Evolutionary conservation across 2,797 vertebrate species (phyloP).

Genomic region (Urosaurus nigricauda): DNA sequence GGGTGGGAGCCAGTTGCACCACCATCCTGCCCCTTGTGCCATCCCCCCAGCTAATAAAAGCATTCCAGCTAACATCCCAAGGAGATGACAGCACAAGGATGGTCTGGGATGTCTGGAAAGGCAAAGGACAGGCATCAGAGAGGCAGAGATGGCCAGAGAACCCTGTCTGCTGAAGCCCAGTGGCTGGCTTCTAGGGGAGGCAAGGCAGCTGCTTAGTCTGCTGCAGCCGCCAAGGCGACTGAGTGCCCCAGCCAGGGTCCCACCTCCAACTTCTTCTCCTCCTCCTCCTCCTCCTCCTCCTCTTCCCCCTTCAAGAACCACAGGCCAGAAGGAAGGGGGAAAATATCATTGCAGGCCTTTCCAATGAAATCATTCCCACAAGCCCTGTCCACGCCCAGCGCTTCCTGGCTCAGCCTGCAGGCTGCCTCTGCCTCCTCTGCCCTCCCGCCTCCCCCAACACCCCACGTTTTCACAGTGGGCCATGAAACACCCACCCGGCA

Average conservation of each 20-base stretch:
- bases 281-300: slow-evolving; percentile 74
- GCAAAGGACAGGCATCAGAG: slow-evolving; percentile 24
- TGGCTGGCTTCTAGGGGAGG: background rate
- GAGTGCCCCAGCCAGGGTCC: slow-evolving; percentile 73
- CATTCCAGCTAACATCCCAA: background rate
- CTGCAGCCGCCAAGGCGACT: slow-evolving; percentile 70
- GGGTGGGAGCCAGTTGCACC: background rate
- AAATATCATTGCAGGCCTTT: slow-evolving; percentile 86
- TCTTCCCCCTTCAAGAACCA: slow-evolving; percentile 87
- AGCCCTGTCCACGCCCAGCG: slow-evolving; percentile 88
- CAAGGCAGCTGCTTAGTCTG: slow-evolving; percentile 32
- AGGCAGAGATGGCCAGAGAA: background rate
- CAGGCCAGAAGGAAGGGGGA: slow-evolving; percentile 81
- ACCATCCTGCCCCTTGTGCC: background rate
- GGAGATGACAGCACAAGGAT: too few relatives aligned
- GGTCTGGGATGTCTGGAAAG: background rate
- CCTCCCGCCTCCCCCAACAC: slow-evolving; percentile 7
- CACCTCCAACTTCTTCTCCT: slow-evolving; percentile 81
- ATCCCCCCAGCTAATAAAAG: background rate
- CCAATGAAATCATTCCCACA: slow-evolving; percentile 98
- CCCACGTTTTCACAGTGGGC: slow-evolving; percentile 70
- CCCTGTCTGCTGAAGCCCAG: slow-evolving; percentile 25
- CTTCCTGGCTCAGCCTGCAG: slow-evolving; percentile 84
- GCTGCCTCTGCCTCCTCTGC: slow-evolving; percentile 41
- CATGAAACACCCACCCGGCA: slow-evolving; percentile 80